phyloP scores from a whole-genome alignment of 2,888 invertebrate genomes.

The Pammene aurita region DNA sequence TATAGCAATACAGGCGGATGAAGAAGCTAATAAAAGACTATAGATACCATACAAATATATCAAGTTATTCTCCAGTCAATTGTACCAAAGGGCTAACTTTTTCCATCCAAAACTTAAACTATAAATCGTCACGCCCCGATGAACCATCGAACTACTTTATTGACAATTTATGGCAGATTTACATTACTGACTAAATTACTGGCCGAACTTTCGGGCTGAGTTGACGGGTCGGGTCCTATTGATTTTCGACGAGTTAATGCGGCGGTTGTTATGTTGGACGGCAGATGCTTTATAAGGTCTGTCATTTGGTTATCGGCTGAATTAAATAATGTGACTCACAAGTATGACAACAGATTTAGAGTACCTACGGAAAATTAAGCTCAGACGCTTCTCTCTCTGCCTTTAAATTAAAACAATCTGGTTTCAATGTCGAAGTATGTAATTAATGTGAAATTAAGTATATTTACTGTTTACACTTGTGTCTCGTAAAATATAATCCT shows the following conservation, averaged over 20 bases:
- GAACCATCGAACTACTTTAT: slow-evolving; percentile 56
- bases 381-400: too few relatives aligned
- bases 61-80: not conserved
- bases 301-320: not conserved
- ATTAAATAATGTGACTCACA: not conserved
- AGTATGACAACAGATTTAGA: too few relatives aligned
- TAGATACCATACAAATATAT: too few relatives aligned
- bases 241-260: slow-evolving; percentile 39
- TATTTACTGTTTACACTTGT: too few relatives aligned
- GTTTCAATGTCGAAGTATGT: too few relatives aligned
- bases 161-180: slow-evolving; percentile 78
- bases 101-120: slow-evolving; percentile 79
- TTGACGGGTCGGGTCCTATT: slow-evolving; percentile 48
- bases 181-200: slow-evolving; percentile 71
- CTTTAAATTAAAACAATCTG: too few relatives aligned
- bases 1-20: too few relatives aligned
- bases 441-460: too few relatives aligned
- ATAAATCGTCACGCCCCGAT: slow-evolving; percentile 75
- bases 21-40: too few relatives aligned
- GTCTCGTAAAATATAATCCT: too few relatives aligned
- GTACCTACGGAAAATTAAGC: too few relatives aligned
- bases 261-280: slow-evolving; percentile 21
- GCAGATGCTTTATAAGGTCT: slow-evolving; percentile 25
- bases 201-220: slow-evolving; percentile 50
- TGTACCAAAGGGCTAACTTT: slow-evolving; percentile 67